These are phyloP conservation scores for Schizotus pectinicornis DNA, from an alignment of 2,888 invertebrate genomes.

Conservation along the genomic window DNA sequence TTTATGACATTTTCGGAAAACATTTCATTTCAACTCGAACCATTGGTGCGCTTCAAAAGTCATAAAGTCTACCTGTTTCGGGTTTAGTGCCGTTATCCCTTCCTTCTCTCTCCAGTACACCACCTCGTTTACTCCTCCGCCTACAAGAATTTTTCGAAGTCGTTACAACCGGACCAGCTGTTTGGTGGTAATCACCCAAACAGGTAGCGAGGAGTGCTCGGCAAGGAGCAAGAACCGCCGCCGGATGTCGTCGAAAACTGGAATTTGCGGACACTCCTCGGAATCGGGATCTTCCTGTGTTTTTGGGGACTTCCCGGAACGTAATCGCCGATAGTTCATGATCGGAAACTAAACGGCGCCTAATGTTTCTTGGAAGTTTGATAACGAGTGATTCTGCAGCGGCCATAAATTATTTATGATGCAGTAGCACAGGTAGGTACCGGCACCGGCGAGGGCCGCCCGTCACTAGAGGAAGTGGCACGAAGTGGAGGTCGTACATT, in stretches of 20 bases:
- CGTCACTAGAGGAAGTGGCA: slow-evolving; percentile 6
- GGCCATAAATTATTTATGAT: slow-evolving; percentile 32
- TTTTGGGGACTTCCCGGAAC: background rate
- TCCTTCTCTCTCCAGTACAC: too few relatives aligned
- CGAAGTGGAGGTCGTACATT: background rate
- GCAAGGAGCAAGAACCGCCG: background rate
- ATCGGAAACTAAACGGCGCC: slow-evolving; percentile 18
- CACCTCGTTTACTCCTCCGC: too few relatives aligned
- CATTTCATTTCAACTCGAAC: too few relatives aligned
- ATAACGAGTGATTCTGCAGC: slow-evolving; percentile 29
- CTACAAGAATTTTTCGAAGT: too few relatives aligned
- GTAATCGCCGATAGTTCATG: slow-evolving; percentile 8
- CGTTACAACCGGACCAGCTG: too few relatives aligned
- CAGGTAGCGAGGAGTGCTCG: too few relatives aligned
- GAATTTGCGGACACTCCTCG: too few relatives aligned
- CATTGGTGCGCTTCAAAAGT: too few relatives aligned
- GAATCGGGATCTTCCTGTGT: background rate
- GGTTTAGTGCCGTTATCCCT: too few relatives aligned
- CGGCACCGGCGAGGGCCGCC: slow-evolving; percentile 8
- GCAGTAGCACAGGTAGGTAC: background rate
- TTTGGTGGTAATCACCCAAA: too few relatives aligned
- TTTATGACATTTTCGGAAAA: too few relatives aligned
- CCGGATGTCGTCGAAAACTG: slow-evolving; percentile 3
- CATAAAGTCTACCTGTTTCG: too few relatives aligned
- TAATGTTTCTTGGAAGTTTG: slow-evolving; percentile 17